Evolutionary conservation across 2,797 vertebrate species (phyloP).

Genomic region (Poecilia velifera): DNA sequence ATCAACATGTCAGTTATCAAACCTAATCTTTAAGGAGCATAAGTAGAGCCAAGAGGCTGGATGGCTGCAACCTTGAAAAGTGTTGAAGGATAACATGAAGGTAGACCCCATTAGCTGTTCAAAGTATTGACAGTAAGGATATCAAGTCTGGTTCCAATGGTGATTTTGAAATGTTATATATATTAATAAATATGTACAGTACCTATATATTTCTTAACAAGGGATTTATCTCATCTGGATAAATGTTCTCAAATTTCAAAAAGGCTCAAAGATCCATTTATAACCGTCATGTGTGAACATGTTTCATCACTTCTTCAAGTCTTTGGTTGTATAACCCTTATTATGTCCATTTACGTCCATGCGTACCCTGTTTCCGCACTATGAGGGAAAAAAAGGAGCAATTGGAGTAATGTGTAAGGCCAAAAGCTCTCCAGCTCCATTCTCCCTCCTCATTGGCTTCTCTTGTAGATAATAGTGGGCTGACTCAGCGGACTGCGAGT

Average conservation of each 20-base stretch:
- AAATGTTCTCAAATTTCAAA: neutral
- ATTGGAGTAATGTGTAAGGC: conserved; percentile 10
- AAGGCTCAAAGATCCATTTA: conserved; percentile 14
- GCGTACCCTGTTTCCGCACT: conserved; percentile 16
- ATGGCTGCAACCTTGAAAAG: neutral
- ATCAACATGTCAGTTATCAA: neutral
- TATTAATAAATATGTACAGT: neutral
- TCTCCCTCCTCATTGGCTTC: conserved; percentile 7
- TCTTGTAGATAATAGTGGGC: neutral
- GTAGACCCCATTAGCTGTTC: neutral
- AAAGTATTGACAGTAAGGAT: neutral
- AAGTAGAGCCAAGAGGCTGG: neutral
- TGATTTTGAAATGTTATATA: neutral
- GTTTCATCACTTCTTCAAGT: conserved; percentile 18
- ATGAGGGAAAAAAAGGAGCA: conserved; percentile 4
- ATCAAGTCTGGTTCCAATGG: neutral
- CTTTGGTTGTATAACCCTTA: conserved; percentile 10
- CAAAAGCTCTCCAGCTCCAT: conserved; percentile 9
- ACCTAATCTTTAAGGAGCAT: neutral
- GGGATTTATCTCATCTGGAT: neutral
- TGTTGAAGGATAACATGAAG: neutral
- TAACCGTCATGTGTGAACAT: neutral
- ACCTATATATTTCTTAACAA: neutral
- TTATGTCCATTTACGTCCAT: conserved; percentile 13
- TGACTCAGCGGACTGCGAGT: conserved; percentile 12